Evolutionary conservation across 2,113 vertebrate genomes (phyloP), one percentile per base, ranked within the genome.

Genomic region (Bos taurus): DNA sequence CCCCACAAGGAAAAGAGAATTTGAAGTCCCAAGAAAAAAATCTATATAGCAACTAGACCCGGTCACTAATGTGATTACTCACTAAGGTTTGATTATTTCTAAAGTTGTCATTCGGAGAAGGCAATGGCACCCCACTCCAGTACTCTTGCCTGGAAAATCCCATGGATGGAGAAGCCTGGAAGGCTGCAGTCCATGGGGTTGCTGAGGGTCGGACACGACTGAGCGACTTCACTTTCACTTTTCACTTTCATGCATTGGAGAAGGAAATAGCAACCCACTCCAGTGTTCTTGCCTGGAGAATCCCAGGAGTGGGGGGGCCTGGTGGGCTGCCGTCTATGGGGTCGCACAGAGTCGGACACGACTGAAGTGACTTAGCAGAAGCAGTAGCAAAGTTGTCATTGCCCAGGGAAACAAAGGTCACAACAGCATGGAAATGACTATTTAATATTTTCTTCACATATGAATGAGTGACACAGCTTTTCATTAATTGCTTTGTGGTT

Each of bases 401-500:
- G 77, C 56, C 92, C 94, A 40, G 43, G 67, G 88, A 97, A 96
- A 97, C 52, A 83, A 97, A 97, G 89, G 77, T 90, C 94, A 96
- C 19, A 81, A 80, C 56, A 95, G 52, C 40, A 64, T n/a, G 93
- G 71, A 95, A 92, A 96, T 96, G 56, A 95, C 83, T 93, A 80
- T 88, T 93, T 88, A 88, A 36, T 84, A 90, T 23, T 91, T 96
- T 64, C 78, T 91, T 60, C 88, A 64, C 46, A 91, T 86, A 52
- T 59, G 71, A 97, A 97, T 92, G 84, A 91, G n/a, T 97, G 91
- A 57, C 86, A 74, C 25, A 95, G 13, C 36, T 97, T 93, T 97
- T 92, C 78, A 95, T 91, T 97, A 97, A 97, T 96, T 97, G 94
- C 94, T 97, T 97, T 97, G 78, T 80, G 71, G 46, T 91, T 95